These are phyloP conservation scores for Sander lucioperca DNA, from an alignment of 2,113 vertebrate genomes.

Conservation along the genomic window DNA sequence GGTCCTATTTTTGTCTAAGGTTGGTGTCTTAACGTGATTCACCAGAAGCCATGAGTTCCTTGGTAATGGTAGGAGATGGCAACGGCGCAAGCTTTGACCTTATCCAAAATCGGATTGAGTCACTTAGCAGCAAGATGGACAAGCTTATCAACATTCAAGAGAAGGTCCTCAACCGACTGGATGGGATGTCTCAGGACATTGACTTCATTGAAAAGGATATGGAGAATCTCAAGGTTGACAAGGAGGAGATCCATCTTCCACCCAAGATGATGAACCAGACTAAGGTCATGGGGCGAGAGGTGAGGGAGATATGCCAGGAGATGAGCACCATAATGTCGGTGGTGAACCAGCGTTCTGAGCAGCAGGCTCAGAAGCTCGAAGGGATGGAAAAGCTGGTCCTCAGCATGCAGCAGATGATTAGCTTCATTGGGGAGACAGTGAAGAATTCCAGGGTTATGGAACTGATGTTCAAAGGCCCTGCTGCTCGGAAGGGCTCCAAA, in stretches of 20 bases:
- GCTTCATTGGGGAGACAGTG: constrained; percentile 88
- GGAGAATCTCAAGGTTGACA: constrained; percentile 85
- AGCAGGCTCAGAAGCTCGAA: constrained; percentile 89
- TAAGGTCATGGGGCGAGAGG: constrained; percentile 74
- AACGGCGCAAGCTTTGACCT: constrained; percentile 75
- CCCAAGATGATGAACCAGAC: constrained; percentile 64
- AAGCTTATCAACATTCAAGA: constrained; percentile 88
- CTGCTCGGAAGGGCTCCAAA: constrained; percentile 70
- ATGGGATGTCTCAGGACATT: constrained; percentile 88
- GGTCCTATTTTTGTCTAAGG: constrained; percentile 42
- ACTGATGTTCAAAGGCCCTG: constrained; percentile 82
- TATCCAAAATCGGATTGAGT: constrained; percentile 87
- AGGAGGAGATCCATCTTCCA: constrained; percentile 79
- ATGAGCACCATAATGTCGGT: constrained; percentile 88
- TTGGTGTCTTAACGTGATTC: constrained; percentile 64
- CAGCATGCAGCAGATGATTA: constrained; percentile 89
- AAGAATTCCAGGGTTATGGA: constrained; percentile 86
- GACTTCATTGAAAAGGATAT: constrained; percentile 85
- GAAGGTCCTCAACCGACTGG: constrained; percentile 87
- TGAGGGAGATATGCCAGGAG: constrained; percentile 86
- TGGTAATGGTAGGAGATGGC: constrained; percentile 69
- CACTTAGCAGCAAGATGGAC: constrained; percentile 90
- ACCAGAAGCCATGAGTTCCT: constrained; percentile 75
- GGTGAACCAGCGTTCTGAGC: constrained; percentile 88
- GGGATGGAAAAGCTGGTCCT: constrained; percentile 89